phyloP scores from a whole-genome alignment of 2,797 vertebrate species.

The Spheniscus humboldti region DNA sequence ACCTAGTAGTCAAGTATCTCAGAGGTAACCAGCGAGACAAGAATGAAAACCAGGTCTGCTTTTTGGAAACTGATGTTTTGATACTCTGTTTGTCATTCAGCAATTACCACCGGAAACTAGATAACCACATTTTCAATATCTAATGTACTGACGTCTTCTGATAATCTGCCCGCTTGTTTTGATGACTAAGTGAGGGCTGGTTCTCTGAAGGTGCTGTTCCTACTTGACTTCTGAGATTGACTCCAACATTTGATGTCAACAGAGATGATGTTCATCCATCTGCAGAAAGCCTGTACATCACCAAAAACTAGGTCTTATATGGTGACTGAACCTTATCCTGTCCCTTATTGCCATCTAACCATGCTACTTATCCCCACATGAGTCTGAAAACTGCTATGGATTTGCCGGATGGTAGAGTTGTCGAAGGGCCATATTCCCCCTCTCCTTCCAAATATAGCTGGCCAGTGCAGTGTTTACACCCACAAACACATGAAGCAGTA shows the following conservation, averaged over 20 bases:
- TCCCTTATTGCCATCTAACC: background rate
- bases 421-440: background rate
- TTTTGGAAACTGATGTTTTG: background rate
- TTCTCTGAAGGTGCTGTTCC: background rate
- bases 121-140: background rate
- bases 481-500: background rate
- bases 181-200: background rate
- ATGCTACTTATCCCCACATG: background rate
- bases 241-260: background rate
- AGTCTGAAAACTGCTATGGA: background rate
- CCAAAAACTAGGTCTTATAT: background rate
- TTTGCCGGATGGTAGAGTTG: background rate
- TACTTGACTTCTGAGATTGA: background rate
- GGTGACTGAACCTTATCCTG: background rate
- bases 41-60: background rate
- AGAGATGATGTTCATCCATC: background rate
- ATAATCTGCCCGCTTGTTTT: background rate
- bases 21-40: background rate
- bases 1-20: background rate
- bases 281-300: background rate
- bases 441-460: background rate
- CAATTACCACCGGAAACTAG: background rate
- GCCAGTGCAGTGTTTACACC: background rate
- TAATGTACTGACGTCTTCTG: background rate
- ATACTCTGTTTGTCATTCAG: background rate